Evolutionary conservation across 2,888 invertebrate species (phyloP), one percentile per base, ranked within the genome.

Genomic region (Nemapogon koenigi): DNA sequence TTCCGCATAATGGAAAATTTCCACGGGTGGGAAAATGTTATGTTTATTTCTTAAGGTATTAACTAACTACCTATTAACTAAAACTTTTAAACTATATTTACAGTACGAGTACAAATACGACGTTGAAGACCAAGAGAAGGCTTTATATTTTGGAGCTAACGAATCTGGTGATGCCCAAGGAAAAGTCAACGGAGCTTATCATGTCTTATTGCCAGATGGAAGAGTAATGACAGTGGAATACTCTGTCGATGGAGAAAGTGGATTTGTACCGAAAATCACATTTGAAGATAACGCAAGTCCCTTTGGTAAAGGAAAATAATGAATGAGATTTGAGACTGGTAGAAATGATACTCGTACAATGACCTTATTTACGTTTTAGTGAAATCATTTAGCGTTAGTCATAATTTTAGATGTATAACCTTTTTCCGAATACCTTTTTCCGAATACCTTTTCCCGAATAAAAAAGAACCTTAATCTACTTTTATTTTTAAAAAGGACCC

Each of bases 61-160:
- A n/a, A n/a, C n/a, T n/a, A n/a, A n/a, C n/a, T n/a, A n/a, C n/a
- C n/a, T n/a, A n/a, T n/a, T n/a, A n/a, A n/a, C n/a, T n/a, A n/a
- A n/a, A n/a, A n/a, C 16, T 11, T 7, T 22, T 22, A 7, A 10
- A 14, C 45, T 45, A 48, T 43, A 39, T 49, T 52, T 65, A 42
- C 75, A 89, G 89, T 88, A 88, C 53, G 84, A 87, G 59, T 88
- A 85, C 65, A 81, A 87, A 62, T 89, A 87, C 62, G 86, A 87
- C 63, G 88, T 89, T 16, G 86, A 88, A 56, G 87, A 88, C 57
- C 81, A 83, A 46, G 85, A 86, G 49, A 85, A 86, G 47, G 75
- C 82, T 40, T 81, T 86, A 31, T 87, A 81, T 67, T 88, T 85
- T 60, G 87, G 87, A 7, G 86, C 87, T 44, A 85, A 84, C 49